Base-by-base conservation (phyloP, 2,113 vertebrate species). In the Saguinus imperator region DNA sequence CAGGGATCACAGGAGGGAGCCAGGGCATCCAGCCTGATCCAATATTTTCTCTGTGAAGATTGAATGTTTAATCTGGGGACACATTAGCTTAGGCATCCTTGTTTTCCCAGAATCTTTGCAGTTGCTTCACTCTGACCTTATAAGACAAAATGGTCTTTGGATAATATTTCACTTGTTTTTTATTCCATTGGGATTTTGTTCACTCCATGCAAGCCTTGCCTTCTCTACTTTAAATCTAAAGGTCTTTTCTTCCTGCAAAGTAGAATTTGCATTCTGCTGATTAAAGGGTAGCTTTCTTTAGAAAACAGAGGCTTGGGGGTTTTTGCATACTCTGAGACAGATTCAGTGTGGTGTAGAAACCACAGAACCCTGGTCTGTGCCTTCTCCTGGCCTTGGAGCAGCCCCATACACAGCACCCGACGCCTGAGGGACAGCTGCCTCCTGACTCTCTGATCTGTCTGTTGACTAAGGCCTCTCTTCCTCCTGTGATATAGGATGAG, bases 401-500 rank as follows among this genome's bases (percentile, higher is more conserved):
- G 48, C 14, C 57, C 5, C 9, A 0, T 7, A 13, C 37, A 0
- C 3, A 5, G 1, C 7, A 2, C 27, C 40, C 32, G 17, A n/a
- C 25, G 16, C 25, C 61, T 6, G 55, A 3, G 50, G 50, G 52
- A 27, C 81, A 21, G n/a, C 16, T 21, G n/a, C 13, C 20, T 43
- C 40, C 81, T 23, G 50, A 35, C 10, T 2, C 6, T 43, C 43
- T 27, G 66, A 6, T 12, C 29, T 2, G 1, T 57, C 1, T 18
- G 8, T 23, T 43, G 6, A 17, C 25, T n/a, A 0, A 43, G 13
- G 11, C 6, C 25, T 8, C 32, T 40, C 58, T 75, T 35, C 23
- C 11, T 17, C 8, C 5, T 4, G 40, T 2, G 10, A 2, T 3
- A 0, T 0, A 5, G 32, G 61, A 68, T 9, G n/a, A 5, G 48